A percentile compares a stretch with the other conserved stretches of the same genome.
Conservation (phyloP, 2,888 invertebrate genomes). For the Caradrina clavipalpis region DNA sequence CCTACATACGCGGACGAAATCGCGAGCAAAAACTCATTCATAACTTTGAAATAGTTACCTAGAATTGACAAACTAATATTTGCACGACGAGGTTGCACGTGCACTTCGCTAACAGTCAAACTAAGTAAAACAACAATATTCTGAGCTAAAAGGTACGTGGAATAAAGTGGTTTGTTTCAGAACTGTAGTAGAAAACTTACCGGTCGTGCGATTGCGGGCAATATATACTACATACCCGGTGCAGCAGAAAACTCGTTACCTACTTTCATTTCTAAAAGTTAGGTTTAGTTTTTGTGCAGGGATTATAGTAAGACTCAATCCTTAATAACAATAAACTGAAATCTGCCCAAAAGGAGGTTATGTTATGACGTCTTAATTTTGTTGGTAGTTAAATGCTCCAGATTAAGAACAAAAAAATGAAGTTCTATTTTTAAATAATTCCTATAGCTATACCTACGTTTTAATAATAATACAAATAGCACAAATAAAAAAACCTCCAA, state of each 20-base stretch:
- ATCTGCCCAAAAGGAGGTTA: no score
- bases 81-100: conserved; percentile 16
- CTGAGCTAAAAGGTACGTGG: conserved; percentile 23
- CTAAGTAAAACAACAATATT: conserved; percentile 26
- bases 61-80: conserved; percentile 5
- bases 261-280: background rate
- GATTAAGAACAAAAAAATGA: no score
- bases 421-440: no score
- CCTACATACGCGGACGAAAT: no score
- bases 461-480: no score
- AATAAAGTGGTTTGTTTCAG: conserved; percentile 41
- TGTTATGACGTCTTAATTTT: no score
- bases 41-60: conserved; percentile 27
- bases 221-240: conserved; percentile 3
- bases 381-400: no score
- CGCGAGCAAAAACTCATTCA: conserved; percentile 1
- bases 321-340: no score
- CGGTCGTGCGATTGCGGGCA: background rate
- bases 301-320: background rate
- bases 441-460: no score
- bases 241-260: conserved; percentile 5
- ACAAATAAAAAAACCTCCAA: no score
- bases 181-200: conserved; percentile 37
- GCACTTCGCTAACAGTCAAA: conserved; percentile 28
- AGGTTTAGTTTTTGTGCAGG: background rate